phyloP scores from a whole-genome alignment of 1,140 invertebrate genomes.

The Pseudoatta argentina region DNA sequence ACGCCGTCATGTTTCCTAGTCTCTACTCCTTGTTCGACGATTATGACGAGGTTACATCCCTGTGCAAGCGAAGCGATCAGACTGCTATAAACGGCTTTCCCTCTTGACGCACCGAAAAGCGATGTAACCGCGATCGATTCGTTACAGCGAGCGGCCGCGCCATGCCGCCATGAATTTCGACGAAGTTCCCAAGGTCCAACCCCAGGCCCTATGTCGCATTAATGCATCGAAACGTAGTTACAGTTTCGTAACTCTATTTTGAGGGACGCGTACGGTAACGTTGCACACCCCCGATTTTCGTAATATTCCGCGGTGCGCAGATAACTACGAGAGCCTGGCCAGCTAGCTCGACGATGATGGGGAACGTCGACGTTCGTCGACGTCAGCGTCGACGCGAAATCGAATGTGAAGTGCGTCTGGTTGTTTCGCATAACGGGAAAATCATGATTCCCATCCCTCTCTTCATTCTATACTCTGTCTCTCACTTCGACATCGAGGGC shows the following conservation, averaged over 20 bases:
- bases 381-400: slow-evolving; percentile 60
- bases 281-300: slow-evolving; percentile 68
- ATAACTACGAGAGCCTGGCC: slow-evolving; percentile 45
- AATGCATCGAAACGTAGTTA: slow-evolving; percentile 85
- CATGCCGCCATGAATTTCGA: slow-evolving; percentile 67
- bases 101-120: slow-evolving; percentile 61
- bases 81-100: slow-evolving; percentile 40
- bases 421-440: slow-evolving; percentile 22
- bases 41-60: slow-evolving; percentile 27
- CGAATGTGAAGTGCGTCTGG: slow-evolving; percentile 52
- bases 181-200: slow-evolving; percentile 68
- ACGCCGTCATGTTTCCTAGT: background rate
- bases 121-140: slow-evolving; percentile 81
- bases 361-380: slow-evolving; percentile 71
- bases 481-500: slow-evolving; percentile 21
- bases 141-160: slow-evolving; percentile 55
- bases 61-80: slow-evolving; percentile 9
- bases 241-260: slow-evolving; percentile 85
- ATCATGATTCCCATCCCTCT: background rate
- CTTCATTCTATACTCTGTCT: background rate
- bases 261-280: slow-evolving; percentile 76
- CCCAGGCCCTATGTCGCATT: slow-evolving; percentile 77
- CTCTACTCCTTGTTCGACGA: slow-evolving; percentile 25
- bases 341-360: slow-evolving; percentile 24
- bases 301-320: slow-evolving; percentile 77